These are phyloP conservation scores for Aldrovandia affinis DNA, from an alignment of 2,797 vertebrate species.

Conservation along the genomic window DNA sequence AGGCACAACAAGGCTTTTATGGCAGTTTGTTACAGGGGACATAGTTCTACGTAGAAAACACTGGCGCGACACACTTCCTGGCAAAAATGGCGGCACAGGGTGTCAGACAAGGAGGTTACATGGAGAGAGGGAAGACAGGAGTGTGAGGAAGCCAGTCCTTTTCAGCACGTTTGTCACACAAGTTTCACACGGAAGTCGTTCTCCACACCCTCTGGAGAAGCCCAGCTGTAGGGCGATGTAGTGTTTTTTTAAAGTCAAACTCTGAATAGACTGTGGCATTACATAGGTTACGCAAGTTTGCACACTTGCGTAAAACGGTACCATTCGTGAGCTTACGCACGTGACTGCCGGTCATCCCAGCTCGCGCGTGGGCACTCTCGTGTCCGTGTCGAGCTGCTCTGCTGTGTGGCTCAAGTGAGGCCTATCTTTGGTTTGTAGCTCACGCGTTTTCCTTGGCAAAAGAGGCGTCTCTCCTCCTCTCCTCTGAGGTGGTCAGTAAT, in stretches of 20 bases:
- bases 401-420: not conserved
- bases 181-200: not conserved
- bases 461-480: not conserved
- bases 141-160: not conserved
- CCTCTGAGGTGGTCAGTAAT: not conserved
- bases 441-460: slow-evolving; percentile 31
- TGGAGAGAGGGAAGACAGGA: not conserved
- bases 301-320: slow-evolving; percentile 16
- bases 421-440: slow-evolving; percentile 72
- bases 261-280: slow-evolving; percentile 5
- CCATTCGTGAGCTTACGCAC: slow-evolving; percentile 22
- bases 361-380: not conserved
- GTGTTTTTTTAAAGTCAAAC: not conserved
- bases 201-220: not conserved
- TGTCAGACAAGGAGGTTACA: not conserved
- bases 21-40: slow-evolving; percentile 31
- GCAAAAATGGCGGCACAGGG: not conserved
- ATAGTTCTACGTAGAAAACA: slow-evolving; percentile 18
- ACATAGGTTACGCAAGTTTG: not conserved
- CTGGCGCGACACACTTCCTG: slow-evolving; percentile 61
- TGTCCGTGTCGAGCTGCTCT: not conserved
- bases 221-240: not conserved
- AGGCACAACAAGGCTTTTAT: slow-evolving; percentile 71
- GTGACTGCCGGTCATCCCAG: slow-evolving; percentile 29
- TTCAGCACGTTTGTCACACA: not conserved